Evolutionary conservation across 1,140 invertebrate genomes (phyloP), one percentile per base, ranked within the genome.

Genomic region (Sycophaga agraensis): DNA sequence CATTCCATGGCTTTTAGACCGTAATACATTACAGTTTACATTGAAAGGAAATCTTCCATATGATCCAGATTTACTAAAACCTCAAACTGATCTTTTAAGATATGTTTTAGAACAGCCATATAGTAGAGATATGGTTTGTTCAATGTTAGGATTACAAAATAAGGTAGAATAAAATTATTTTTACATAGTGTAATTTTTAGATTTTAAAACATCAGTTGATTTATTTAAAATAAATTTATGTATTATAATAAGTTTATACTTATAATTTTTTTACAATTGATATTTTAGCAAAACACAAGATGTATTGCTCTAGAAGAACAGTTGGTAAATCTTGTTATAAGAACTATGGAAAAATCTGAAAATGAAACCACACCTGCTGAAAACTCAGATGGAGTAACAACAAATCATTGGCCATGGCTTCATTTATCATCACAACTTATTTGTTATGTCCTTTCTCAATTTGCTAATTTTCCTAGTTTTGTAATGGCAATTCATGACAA

Each of bases 41-140:
- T 79, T 97, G 0, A 96, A 93, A 84, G 95, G 94, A 19, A 93
- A 90, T 73, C 79, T 98, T 45, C 96, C 96, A 2, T 98, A 96
- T 73, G 90, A 94, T 63, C 88, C 91, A 64, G 92, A 96, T 70
- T 72, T 97, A n/a, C 73, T 92, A 7, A 89, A 94, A 73, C 93
- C 95, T 7, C 96, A 98, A 81, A 94, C 91, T 5, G 86, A 86
- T 22, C 77, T 98, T 21, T 77, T 98, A 2, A 82, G 92, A 63
- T 96, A 97, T 79, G 93, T 98, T 14, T 77, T 99, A 8, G 91
- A 96, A 70, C 96, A 98, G 76, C 94, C 94, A 0, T 98, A 98
- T 77, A 97, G 94, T 1, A 86, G 93, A 64, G 96, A 98, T 70
- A 96, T 97, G 91, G 93, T 97, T 55, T 96, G 92, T 64, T 91